Conservation (phyloP, 2,888 invertebrate genomes). For the Drosophila austrosaltans region DNA sequence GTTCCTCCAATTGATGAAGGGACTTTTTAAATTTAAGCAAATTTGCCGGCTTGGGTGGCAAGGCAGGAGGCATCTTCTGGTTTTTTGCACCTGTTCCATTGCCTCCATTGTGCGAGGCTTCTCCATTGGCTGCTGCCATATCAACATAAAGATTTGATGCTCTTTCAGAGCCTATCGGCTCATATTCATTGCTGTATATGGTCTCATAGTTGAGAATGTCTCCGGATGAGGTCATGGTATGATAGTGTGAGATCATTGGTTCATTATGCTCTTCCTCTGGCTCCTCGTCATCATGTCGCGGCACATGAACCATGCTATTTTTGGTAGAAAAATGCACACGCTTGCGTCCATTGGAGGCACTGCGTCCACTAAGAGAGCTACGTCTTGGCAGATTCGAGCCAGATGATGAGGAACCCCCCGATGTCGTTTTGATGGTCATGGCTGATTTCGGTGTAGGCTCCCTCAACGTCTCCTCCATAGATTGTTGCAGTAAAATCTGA, state of each 20-base stretch:
- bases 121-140: constrained; percentile 85
- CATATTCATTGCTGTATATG: constrained; percentile 90
- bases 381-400: constrained; percentile 62
- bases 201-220: constrained; percentile 85
- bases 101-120: constrained; percentile 62
- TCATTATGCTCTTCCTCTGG: constrained; percentile 47
- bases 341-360: constrained; percentile 81
- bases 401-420: neutral
- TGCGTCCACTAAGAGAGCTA: constrained; percentile 74
- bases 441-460: constrained; percentile 58
- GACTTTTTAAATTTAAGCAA: constrained; percentile 87
- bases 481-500: constrained; percentile 91
- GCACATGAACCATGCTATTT: constrained; percentile 85
- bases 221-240: constrained; percentile 54
- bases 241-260: constrained; percentile 61
- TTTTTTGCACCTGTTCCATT: constrained; percentile 17
- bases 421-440: constrained; percentile 32
- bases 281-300: constrained; percentile 78
- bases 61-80: constrained; percentile 86
- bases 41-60: constrained; percentile 92
- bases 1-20: constrained; percentile 71
- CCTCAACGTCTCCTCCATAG: constrained; percentile 84
- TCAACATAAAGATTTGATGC: constrained; percentile 86
- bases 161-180: constrained; percentile 85
- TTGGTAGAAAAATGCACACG: constrained; percentile 87